Percentiles rank a stretch among this genome's conserved stretches.
phyloP scores from a whole-genome alignment of 1,140 invertebrate genomes.

The Cotesia typhae region DNA sequence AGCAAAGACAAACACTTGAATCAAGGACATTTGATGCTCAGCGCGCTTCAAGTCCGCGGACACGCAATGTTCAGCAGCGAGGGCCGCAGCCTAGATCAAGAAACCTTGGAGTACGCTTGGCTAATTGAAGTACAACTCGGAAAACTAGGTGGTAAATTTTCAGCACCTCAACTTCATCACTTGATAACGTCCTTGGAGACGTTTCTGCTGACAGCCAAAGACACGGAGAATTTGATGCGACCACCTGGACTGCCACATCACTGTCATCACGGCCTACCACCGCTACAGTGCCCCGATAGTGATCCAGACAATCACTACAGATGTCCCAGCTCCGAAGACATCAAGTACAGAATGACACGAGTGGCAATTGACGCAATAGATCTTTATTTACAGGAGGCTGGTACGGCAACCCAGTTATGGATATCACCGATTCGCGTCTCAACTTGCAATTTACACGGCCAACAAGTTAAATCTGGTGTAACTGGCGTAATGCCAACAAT shows the following conservation, averaged over 20 bases:
- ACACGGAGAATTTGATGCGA: slow-evolving; percentile 88
- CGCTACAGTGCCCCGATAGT: slow-evolving; percentile 78
- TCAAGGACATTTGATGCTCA: slow-evolving; percentile 89
- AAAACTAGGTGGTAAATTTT: slow-evolving; percentile 82
- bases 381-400: slow-evolving; percentile 88
- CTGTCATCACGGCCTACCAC: slow-evolving; percentile 87
- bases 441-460: slow-evolving; percentile 93
- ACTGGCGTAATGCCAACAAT: slow-evolving; percentile 87
- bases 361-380: slow-evolving; percentile 91
- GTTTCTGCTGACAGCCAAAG: slow-evolving; percentile 84
- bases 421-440: slow-evolving; percentile 87
- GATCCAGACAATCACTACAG: slow-evolving; percentile 76
- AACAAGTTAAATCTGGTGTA: slow-evolving; percentile 87
- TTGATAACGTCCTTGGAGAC: slow-evolving; percentile 89
- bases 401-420: slow-evolving; percentile 87
- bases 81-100: slow-evolving; percentile 87
- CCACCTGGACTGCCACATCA: slow-evolving; percentile 76
- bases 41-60: slow-evolving; percentile 89
- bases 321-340: slow-evolving; percentile 87
- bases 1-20: slow-evolving; percentile 80
- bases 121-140: slow-evolving; percentile 84
- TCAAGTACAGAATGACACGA: slow-evolving; percentile 95
- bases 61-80: slow-evolving; percentile 97
- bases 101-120: slow-evolving; percentile 98
- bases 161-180: slow-evolving; percentile 84